Conservation (phyloP, 2,888 invertebrate species). For the Microctonus hyperodae region DNA sequence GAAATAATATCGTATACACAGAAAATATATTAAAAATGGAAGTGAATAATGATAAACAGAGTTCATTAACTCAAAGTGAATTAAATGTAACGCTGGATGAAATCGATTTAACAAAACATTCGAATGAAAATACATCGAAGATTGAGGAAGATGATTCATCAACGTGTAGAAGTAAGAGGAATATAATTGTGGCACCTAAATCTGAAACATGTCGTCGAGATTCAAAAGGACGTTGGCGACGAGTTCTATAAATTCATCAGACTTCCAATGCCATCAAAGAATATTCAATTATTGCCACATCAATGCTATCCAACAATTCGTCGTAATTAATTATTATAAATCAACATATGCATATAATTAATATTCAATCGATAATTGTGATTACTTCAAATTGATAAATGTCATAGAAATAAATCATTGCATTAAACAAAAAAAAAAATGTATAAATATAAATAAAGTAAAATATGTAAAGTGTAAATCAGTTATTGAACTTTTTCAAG, state of each 20-base stretch:
- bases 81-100: not conserved
- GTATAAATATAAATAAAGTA: not conserved
- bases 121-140: not conserved
- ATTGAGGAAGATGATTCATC: constrained; percentile 7
- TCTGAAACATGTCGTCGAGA: constrained; percentile 3
- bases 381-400: not conserved
- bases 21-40: not conserved
- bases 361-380: not conserved
- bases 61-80: not conserved
- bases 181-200: constrained; percentile 25
- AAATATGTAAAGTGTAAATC: not conserved
- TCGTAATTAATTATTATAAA: not conserved
- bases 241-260: constrained; percentile 8
- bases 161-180: constrained; percentile 26
- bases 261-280: not conserved
- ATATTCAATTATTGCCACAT: not conserved
- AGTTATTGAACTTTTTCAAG: not conserved
- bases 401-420: not conserved
- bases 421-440: not conserved
- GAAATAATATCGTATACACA: not conserved
- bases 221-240: constrained; percentile 23
- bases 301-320: not conserved
- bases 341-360: not conserved
- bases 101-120: not conserved
- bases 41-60: not conserved